These are phyloP conservation scores for Burhinus bistriatus DNA, from an alignment of 2,113 vertebrate species.

Conservation along the genomic window DNA sequence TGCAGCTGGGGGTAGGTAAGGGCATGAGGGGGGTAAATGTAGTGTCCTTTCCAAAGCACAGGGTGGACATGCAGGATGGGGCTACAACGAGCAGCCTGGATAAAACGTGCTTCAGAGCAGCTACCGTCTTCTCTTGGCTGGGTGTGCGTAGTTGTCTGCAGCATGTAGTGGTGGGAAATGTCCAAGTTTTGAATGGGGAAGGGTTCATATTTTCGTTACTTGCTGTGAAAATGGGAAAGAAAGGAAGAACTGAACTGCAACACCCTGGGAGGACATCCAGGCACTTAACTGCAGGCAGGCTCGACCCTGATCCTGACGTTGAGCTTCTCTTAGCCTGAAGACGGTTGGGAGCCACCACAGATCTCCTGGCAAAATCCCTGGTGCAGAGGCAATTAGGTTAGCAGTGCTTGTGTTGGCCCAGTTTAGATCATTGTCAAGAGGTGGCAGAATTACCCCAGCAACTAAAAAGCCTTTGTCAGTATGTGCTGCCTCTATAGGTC, in stretches of 20 bases:
- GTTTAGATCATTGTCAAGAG: background rate
- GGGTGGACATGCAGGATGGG: rapidly evolving
- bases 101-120: rapidly evolving
- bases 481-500: background rate
- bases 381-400: background rate
- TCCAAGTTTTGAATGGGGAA: background rate
- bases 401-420: background rate
- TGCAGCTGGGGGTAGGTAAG: background rate
- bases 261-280: background rate
- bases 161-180: background rate
- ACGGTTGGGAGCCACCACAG: background rate
- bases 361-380: background rate
- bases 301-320: background rate
- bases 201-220: background rate
- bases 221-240: background rate
- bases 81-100: background rate
- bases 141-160: background rate
- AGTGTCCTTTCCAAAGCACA: background rate
- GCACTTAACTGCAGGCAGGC: background rate
- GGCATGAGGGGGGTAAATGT: rapidly evolving
- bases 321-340: background rate
- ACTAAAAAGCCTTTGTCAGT: background rate
- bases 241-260: background rate
- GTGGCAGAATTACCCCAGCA: background rate
- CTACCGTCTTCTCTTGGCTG: background rate